Conservation (phyloP, 2,888 invertebrate species). For the Byasa hedistus region DNA sequence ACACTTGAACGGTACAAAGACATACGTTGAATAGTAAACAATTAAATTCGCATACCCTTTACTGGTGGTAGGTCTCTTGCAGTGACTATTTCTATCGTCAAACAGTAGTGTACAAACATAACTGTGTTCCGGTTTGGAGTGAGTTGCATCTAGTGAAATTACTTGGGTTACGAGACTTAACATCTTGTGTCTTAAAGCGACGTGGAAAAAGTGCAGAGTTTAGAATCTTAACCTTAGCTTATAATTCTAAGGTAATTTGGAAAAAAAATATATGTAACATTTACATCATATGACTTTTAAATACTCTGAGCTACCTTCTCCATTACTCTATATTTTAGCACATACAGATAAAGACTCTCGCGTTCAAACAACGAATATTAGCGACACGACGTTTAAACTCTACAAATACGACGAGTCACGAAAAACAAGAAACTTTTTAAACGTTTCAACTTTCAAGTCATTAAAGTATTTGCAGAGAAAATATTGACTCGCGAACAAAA, state of each 20-base stretch:
- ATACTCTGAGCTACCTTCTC: not conserved
- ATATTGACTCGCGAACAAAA: constrained; percentile 35
- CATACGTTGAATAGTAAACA: constrained; percentile 73
- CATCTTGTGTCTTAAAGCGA: too few relatives aligned
- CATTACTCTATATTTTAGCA: not conserved
- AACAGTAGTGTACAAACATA: too few relatives aligned
- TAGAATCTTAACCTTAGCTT: too few relatives aligned
- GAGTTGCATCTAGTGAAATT: too few relatives aligned
- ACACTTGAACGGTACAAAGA: constrained; percentile 69
- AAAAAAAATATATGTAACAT: too few relatives aligned
- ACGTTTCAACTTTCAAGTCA: constrained; percentile 44
- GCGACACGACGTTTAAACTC: constrained; percentile 50
- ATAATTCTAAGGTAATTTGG: too few relatives aligned
- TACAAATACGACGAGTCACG: constrained; percentile 42
- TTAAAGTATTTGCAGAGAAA: constrained; percentile 53
- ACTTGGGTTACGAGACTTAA: too few relatives aligned
- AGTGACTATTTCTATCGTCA: too few relatives aligned
- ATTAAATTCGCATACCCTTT: constrained; percentile 57
- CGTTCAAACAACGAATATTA: constrained; percentile 62
- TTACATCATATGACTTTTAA: too few relatives aligned
- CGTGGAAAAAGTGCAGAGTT: too few relatives aligned
- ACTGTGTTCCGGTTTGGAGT: too few relatives aligned
- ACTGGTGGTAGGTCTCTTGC: too few relatives aligned
- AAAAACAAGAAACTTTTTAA: constrained; percentile 46
- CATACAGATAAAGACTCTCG: constrained; percentile 41